phyloP scores from a whole-genome alignment of 2,113 vertebrate genomes.

The Suricata suricatta region DNA sequence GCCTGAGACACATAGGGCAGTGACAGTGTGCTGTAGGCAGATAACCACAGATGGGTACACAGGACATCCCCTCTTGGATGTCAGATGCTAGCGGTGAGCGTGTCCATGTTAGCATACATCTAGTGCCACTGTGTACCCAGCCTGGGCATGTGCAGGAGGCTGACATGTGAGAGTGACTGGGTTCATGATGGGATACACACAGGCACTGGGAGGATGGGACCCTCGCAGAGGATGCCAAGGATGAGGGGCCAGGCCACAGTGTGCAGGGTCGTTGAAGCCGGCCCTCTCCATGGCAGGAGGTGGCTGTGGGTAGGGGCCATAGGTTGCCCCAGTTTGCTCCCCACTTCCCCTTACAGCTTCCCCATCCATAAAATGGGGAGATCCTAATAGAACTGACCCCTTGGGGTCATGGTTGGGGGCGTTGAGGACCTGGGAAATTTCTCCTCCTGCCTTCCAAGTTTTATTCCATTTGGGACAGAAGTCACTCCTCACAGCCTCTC shows the following conservation, averaged over 20 bases:
- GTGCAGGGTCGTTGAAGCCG: too few relatives aligned
- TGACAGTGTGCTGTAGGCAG: not conserved
- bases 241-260: not conserved
- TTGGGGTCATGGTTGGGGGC: not conserved
- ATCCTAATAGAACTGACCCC: not conserved
- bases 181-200: too few relatives aligned
- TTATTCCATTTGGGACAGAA: not conserved
- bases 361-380: not conserved
- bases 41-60: not conserved
- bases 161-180: too few relatives aligned
- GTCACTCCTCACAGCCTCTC: not conserved
- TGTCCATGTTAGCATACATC: not conserved
- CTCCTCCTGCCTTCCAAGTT: not conserved
- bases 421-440: not conserved
- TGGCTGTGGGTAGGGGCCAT: not conserved
- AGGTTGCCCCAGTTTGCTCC: not conserved
- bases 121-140: not conserved
- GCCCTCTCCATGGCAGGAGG: not conserved
- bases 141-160: not conserved
- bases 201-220: not conserved
- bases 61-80: not conserved
- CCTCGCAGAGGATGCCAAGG: not conserved
- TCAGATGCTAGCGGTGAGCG: not conserved
- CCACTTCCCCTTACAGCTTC: not conserved
- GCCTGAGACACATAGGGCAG: not conserved